Percentiles rank a stretch among this genome's conserved stretches.
These are phyloP conservation scores for Dunckerocampus dactyliophorus DNA, from an alignment of 2,113 vertebrate genomes.

Conservation along the genomic window DNA sequence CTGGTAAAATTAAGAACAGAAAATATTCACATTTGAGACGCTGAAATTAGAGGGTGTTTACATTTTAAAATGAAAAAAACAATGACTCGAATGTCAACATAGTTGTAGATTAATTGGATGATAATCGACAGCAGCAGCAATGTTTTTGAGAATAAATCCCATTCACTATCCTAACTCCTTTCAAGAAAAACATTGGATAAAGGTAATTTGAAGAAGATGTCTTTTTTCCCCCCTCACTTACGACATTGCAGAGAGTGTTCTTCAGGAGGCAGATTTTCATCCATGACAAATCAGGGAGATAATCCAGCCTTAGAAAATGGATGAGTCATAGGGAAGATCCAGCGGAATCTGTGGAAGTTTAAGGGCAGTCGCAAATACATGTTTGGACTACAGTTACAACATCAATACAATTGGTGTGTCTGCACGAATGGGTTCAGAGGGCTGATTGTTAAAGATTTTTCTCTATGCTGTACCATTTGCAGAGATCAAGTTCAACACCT, in stretches of 20 bases:
- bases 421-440: constrained; percentile 20
- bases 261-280: constrained; percentile 10
- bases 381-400: constrained; percentile 5
- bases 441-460: constrained; percentile 24
- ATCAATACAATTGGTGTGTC: constrained; percentile 11
- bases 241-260: constrained; percentile 19
- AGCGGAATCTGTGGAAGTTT: constrained; percentile 10
- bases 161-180: constrained; percentile 26
- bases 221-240: constrained; percentile 18
- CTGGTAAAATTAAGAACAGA: too few species aligned
- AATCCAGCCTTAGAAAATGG: constrained; percentile 11
- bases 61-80: too few species aligned
- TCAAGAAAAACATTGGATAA: constrained; percentile 4
- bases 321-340: constrained; percentile 16
- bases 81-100: too few species aligned
- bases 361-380: constrained; percentile 7
- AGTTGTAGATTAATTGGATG: too few species aligned
- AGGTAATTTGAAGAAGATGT: constrained; percentile 11
- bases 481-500: constrained; percentile 17
- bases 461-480: constrained; percentile 13
- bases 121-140: background rate
- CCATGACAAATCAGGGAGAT: constrained; percentile 20
- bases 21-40: too few species aligned
- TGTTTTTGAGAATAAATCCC: constrained; percentile 30
- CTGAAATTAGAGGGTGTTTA: too few species aligned